Evolutionary conservation across 2,888 invertebrate species (phyloP), one percentile per base, ranked within the genome.

Genomic region (Eupithecia centaureata): DNA sequence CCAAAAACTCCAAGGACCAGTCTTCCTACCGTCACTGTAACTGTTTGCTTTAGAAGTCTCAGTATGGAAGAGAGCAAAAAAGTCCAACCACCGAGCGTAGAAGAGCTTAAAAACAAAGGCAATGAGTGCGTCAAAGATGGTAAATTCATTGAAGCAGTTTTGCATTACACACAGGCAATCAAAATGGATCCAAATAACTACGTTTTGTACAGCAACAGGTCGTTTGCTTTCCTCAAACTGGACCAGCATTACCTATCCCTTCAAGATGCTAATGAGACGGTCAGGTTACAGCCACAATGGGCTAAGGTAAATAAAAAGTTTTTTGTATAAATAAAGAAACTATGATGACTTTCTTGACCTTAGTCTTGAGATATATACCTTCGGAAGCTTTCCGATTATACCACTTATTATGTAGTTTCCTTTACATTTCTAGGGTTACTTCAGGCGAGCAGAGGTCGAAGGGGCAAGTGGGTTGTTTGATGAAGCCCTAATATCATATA

Each of bases 121-220:
- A 97, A 97, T 88, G 94, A 94, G 61, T 96, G 96, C 81, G 95
- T 97, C 56, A 95, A 95, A 82, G 94, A 95, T 76, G 94, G 94
- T 63, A 96, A 96, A 82, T 96, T 92, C 85, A 95, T 95, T 74
- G 96, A 97, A 88, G 97, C 97, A 5, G 94, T 97, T 70, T 86
- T 97, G 66, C 95, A 96, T 86, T 97, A 97, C 82, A 96, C 96
- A 0, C 95, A 96, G 77, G 97, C 96, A 2, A 95, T 97, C 75
- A 96, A 96, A 87, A 82, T 95, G 76, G 96, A 96, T 75, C 95
- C 95, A 10, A 94, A 93, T 71, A 96, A 96, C 89, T 95, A 94
- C 81, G 93, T 95, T 18, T 85, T 97, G 57, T 96, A 95, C 86
- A 97, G 97, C 82, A 97, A 97, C 86, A 94, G 97, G 81, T 97